These are phyloP conservation scores for Pocillopora damicornis DNA, from an alignment of 64 coral and sea anemone species.

Conservation along the genomic window DNA sequence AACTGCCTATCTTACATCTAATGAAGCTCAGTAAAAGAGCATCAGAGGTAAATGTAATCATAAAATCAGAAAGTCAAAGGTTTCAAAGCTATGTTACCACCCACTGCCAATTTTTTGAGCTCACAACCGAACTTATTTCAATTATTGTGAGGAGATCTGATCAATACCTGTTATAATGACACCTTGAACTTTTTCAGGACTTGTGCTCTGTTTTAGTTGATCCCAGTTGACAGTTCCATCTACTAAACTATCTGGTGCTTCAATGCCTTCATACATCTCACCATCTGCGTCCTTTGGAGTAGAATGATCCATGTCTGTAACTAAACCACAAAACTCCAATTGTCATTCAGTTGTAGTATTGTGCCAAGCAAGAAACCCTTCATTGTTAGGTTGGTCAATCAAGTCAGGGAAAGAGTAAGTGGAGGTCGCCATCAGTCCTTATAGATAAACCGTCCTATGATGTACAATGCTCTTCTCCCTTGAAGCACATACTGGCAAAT, in stretches of 20 bases:
- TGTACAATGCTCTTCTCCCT: too few species aligned
- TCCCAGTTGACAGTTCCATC: conserved; percentile 4
- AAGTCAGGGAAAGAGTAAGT: too few species aligned
- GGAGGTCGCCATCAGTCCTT: too few species aligned
- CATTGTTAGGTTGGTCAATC: too few species aligned
- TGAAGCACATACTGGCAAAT: too few species aligned
- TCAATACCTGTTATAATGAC: conserved; percentile 32
- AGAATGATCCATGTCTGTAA: not conserved
- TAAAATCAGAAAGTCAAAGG: not conserved
- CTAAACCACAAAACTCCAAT: not conserved
- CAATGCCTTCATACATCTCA: conserved; percentile 18
- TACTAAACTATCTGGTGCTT: not conserved
- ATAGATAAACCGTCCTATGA: too few species aligned
- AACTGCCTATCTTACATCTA: too few species aligned
- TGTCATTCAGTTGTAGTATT: too few species aligned
- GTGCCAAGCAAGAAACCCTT: too few species aligned
- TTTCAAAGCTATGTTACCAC: not conserved
- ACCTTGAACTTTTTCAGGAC: conserved; percentile 36
- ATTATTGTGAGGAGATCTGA: not conserved
- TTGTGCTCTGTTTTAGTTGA: conserved; percentile 10
- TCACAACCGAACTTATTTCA: not conserved
- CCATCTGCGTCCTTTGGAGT: not conserved
- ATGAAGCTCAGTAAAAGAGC: too few species aligned
- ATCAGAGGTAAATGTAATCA: not conserved
- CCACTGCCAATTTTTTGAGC: not conserved